Base-by-base conservation (phyloP, 2,888 invertebrate genomes). In the Leucozona laternaria region DNA sequence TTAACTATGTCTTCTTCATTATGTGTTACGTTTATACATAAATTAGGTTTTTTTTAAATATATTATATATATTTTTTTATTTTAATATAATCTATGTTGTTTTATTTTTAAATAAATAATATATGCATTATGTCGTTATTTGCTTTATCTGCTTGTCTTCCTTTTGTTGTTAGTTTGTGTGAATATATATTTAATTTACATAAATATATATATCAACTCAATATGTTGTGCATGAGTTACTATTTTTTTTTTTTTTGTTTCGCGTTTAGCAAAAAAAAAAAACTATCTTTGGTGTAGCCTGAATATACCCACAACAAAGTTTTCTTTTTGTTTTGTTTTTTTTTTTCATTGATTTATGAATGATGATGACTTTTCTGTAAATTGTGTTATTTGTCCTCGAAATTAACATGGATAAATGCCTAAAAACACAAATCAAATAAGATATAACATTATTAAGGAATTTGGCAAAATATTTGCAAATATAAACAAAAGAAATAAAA, bases 341-440 rank as follows among this genome's bases (percentile, higher is more conserved):
- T 60, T 50, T 79, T 81, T 72, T 84, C 78, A 73, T 87, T 86
- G 83, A 75, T 73, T 79, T 88, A 75, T 88, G 88, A 82, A 79
- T 88, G 73, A 80, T 88, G 82, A 79, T 82, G 80, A 85, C 77
- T 81, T 68, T 53, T 72, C 88, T 88, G 88, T 87, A 90, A 88
- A 88, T 87, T 88, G 89, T 88, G 88, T 89, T 89, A 88, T 87
- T 90, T 90, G 90, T 91, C 92, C 92, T 91, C 91, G 91, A 91
- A 92, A 92, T 92, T 92, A 92, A 93, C 93, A 93, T 89, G 92
- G 92, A 91, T 92, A 92, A 91, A 92, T 92, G 90, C 92, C 92
- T 92, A 92, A 89, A 92, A 92, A 89, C 79, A 89, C 89, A 89
- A 88, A 89, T 86, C 82, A 89, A 86, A 88, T 79, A 85, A 68